Percentiles rank a stretch among this genome's conserved stretches.
These are phyloP conservation scores for Plectropomus leopardus DNA, from an alignment of 2,113 vertebrate species.

Conservation along the genomic window DNA sequence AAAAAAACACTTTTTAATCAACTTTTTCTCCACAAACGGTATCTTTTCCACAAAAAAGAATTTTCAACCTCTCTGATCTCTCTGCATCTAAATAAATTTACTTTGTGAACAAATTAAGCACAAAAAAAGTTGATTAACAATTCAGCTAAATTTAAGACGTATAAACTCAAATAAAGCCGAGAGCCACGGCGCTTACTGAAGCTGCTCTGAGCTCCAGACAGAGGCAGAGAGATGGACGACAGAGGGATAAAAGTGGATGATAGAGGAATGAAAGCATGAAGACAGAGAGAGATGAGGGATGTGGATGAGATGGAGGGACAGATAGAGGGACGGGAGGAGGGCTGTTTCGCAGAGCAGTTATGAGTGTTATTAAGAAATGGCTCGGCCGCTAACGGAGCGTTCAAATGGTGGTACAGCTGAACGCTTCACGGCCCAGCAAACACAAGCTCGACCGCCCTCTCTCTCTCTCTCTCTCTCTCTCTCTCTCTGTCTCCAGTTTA, in stretches of 20 bases:
- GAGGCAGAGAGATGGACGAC: neutral
- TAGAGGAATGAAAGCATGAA: neutral
- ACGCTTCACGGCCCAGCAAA: constrained; percentile 64
- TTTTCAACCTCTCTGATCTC: no score
- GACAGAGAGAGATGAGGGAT: neutral
- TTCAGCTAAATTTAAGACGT: neutral
- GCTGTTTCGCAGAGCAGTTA: constrained; percentile 51
- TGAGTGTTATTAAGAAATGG: constrained; percentile 71
- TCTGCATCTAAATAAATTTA: no score
- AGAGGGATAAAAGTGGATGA: neutral
- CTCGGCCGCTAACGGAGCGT: constrained; percentile 52
- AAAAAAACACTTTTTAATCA: no score
- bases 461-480: constrained; percentile 36
- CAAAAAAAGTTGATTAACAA: no score
- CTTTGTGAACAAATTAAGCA: no score
- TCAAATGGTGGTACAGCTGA: constrained; percentile 52
- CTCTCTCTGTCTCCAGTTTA: constrained; percentile 14
- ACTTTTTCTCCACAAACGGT: no score
- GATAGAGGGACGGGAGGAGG: constrained; percentile 12
- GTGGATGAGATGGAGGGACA: neutral
- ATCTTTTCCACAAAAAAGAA: no score
- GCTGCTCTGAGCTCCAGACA: neutral
- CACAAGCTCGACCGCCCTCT: constrained; percentile 41
- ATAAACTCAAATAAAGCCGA: neutral
- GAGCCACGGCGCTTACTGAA: neutral